A percentile compares a stretch with the other conserved stretches of the same genome.
Evolutionary conservation across 2,113 vertebrate species (phyloP).

Genomic region (Alaudala cheleensis): DNA sequence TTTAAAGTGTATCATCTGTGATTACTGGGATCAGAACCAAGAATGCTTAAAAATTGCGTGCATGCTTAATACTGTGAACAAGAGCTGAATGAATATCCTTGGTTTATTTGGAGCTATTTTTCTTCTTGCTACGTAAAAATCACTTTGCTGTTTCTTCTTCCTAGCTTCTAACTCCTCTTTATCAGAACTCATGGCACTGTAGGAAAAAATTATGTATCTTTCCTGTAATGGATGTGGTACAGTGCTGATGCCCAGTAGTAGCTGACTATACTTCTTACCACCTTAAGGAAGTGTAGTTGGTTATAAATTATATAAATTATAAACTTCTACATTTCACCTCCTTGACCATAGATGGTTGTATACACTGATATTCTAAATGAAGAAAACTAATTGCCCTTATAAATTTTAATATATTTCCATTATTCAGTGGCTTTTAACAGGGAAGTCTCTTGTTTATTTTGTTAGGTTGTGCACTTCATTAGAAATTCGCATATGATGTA

Average conservation of each 20-base stretch:
- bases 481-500: not conserved
- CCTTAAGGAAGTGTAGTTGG: not conserved
- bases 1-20: not conserved
- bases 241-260: fast-evolving
- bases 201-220: not conserved
- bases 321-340: not conserved
- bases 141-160: not conserved
- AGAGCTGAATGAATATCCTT: not conserved
- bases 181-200: fast-evolving
- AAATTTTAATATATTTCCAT: not conserved
- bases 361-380: not conserved
- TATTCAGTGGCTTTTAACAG: not conserved
- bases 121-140: not conserved
- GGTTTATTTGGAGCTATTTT: not conserved
- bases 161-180: not conserved
- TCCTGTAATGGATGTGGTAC: fast-evolving
- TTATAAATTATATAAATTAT: not conserved
- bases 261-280: not conserved
- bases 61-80: not conserved
- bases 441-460: not conserved
- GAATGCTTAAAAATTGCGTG: not conserved
- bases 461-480: not conserved
- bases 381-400: not conserved
- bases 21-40: not conserved
- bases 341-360: not conserved